Conservation (phyloP, 64 coral and sea anemone species). For the Exaiptasia diaphana region DNA sequence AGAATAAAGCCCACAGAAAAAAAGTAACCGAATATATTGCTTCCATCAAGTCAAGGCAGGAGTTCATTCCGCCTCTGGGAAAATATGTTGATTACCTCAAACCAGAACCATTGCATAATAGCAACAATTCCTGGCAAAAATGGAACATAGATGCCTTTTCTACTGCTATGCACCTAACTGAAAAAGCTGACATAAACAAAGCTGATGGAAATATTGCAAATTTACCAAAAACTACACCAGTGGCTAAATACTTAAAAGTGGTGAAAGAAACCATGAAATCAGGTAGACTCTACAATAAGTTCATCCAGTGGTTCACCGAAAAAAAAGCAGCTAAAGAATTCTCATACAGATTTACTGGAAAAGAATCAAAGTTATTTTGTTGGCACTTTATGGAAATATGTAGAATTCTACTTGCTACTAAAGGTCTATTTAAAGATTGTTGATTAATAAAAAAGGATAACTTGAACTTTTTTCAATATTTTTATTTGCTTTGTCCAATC, state of each 20-base stretch:
- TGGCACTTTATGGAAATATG: slow-evolving; percentile 53
- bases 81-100: slow-evolving; percentile 57
- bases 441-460: too few species aligned
- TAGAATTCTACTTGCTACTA: not conserved
- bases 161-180: slow-evolving; percentile 45
- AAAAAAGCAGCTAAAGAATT: slow-evolving; percentile 59
- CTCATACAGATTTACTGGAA: slow-evolving; percentile 51
- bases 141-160: slow-evolving; percentile 57
- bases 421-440: too few species aligned
- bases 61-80: slow-evolving; percentile 20
- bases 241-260: slow-evolving; percentile 14
- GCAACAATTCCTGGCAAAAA: slow-evolving; percentile 57
- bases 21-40: slow-evolving; percentile 45
- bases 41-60: slow-evolving; percentile 41
- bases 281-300: slow-evolving; percentile 32
- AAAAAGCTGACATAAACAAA: slow-evolving; percentile 38
- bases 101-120: slow-evolving; percentile 58
- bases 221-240: not conserved
- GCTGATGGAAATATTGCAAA: slow-evolving; percentile 39
- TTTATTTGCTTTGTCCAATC: too few species aligned
- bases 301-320: slow-evolving; percentile 54
- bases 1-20: slow-evolving; percentile 11
- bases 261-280: slow-evolving; percentile 27
- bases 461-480: too few species aligned
- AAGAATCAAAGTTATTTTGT: slow-evolving; percentile 53